A percentile compares a stretch with the other conserved stretches of the same genome.
Conservation (phyloP, 2,888 invertebrate species). For the Microplitis manilae region DNA sequence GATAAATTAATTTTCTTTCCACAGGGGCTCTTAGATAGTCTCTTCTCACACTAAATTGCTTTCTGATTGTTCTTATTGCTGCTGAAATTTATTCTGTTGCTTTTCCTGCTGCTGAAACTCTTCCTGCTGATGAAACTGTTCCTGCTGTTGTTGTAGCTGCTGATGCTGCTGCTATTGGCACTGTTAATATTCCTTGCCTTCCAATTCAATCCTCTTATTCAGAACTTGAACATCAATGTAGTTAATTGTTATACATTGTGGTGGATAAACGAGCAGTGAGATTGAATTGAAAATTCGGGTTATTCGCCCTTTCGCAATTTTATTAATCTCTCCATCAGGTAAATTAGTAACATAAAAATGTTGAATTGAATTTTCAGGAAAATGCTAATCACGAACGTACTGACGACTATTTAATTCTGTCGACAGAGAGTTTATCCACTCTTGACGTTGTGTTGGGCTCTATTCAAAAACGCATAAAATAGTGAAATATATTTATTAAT, state of each 20-base stretch:
- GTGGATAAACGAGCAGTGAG: background rate
- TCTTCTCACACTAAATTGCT: background rate
- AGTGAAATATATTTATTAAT: too few relatives aligned
- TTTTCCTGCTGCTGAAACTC: background rate
- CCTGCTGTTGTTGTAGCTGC: background rate
- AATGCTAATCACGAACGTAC: background rate
- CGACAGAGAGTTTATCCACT: constrained; percentile 3
- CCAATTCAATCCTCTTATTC: background rate
- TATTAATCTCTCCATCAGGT: constrained; percentile 8
- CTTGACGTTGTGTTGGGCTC: background rate
- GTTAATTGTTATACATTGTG: background rate
- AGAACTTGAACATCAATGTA: constrained; percentile 1
- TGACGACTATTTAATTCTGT: constrained; percentile 2
- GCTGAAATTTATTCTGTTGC: background rate
- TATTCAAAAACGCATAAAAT: background rate
- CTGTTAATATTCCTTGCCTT: background rate
- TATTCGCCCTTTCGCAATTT: constrained; percentile 2
- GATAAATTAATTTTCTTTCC: background rate
- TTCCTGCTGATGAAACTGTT: background rate
- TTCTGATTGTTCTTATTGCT: background rate
- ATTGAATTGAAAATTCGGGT: background rate
- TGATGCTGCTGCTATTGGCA: background rate
- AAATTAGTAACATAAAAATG: background rate
- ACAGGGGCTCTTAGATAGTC: background rate
- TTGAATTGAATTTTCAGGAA: background rate